A percentile compares a stretch with the other conserved stretches of the same genome.
Conservation (phyloP, 2,888 invertebrate species). For the Phaedon cochleariae region DNA sequence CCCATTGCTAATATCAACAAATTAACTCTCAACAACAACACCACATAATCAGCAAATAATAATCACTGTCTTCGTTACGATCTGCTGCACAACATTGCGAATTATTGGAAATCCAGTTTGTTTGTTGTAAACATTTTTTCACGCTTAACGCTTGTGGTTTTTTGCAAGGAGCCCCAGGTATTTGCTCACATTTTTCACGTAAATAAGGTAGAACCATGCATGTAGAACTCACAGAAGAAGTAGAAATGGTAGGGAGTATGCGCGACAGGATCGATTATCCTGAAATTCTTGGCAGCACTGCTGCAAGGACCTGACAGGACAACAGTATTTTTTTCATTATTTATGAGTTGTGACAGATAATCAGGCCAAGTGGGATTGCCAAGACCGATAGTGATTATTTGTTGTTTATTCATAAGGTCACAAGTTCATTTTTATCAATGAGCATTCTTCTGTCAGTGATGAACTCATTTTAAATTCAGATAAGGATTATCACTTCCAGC, state of each 20-base stretch:
- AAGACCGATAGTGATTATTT: slow-evolving; percentile 3
- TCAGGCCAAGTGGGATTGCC: background rate
- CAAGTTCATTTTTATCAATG: slow-evolving; percentile 8
- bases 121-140: slow-evolving; percentile 20
- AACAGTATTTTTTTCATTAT: background rate
- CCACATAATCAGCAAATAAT: background rate
- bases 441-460: background rate
- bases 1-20: slow-evolving; percentile 6
- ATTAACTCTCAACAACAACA: slow-evolving; percentile 2
- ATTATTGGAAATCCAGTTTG: slow-evolving; percentile 14
- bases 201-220: background rate
- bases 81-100: background rate
- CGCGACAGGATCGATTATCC: slow-evolving; percentile 10
- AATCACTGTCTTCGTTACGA: slow-evolving; percentile 8
- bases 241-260: background rate
- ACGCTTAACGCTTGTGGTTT: slow-evolving; percentile 22
- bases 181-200: slow-evolving; percentile 12
- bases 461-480: background rate
- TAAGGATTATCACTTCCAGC: background rate
- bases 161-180: slow-evolving; percentile 3
- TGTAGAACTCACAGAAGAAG: background rate
- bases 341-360: slow-evolving; percentile 3
- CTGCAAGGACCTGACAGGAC: slow-evolving; percentile 4
- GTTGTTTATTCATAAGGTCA: slow-evolving; percentile 11
- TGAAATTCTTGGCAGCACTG: slow-evolving; percentile 1